phyloP scores from a whole-genome alignment of 1,140 invertebrate species.

The Megathymus violae region DNA sequence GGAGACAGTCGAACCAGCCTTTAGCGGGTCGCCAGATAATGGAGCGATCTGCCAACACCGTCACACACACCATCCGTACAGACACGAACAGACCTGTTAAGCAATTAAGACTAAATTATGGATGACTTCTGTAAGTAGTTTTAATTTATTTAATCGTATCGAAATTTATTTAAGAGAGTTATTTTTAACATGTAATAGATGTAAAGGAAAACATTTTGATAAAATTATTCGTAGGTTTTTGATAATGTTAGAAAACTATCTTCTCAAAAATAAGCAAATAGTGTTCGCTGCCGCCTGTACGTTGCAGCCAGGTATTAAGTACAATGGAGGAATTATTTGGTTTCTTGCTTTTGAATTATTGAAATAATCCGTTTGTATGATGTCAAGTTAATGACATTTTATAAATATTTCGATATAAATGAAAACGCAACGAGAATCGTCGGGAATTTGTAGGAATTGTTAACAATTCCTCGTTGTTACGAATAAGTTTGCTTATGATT shows the following conservation, averaged over 20 bases:
- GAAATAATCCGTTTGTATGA: slow-evolving; percentile 58
- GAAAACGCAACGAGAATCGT: slow-evolving; percentile 34
- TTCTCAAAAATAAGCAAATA: too few species aligned
- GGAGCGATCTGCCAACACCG: slow-evolving; percentile 28
- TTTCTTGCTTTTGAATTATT: slow-evolving; percentile 56
- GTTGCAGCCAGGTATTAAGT: slow-evolving; percentile 23
- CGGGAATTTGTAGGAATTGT: slow-evolving; percentile 6
- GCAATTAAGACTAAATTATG: slow-evolving; percentile 19
- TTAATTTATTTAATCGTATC: too few species aligned
- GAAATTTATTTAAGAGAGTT: too few species aligned
- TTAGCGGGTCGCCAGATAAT: slow-evolving; percentile 24
- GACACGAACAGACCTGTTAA: slow-evolving; percentile 13
- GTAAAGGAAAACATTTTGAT: too few species aligned
- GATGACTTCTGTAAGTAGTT: not conserved
- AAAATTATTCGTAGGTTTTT: too few species aligned
- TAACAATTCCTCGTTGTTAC: slow-evolving; percentile 11
- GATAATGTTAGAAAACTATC: too few species aligned
- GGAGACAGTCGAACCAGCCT: slow-evolving; percentile 22
- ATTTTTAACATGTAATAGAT: too few species aligned
- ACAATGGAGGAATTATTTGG: slow-evolving; percentile 50
- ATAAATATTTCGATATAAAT: slow-evolving; percentile 49
- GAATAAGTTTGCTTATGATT: too few species aligned
- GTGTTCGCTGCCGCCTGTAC: slow-evolving; percentile 3
- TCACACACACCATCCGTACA: slow-evolving; percentile 13
- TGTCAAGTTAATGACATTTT: slow-evolving; percentile 51